Percentiles rank a stretch among this genome's conserved stretches.
These are phyloP conservation scores for Trichopoda pennipes DNA, from an alignment of 2,888 invertebrate species.

Conservation along the genomic window DNA sequence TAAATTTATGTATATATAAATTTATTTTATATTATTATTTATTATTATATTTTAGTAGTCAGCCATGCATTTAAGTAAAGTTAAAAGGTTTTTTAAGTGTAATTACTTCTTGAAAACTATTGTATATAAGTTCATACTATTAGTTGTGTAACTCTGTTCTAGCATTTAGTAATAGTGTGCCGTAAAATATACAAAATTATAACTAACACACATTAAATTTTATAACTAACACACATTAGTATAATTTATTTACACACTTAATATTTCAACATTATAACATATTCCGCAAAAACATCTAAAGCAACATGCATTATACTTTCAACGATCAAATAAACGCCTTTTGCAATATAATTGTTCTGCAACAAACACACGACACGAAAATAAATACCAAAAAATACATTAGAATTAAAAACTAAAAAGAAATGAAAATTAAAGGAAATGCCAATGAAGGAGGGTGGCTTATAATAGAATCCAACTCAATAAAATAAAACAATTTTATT, in stretches of 20 bases:
- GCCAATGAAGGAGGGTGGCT: slow-evolving; percentile 24
- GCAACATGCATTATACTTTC: slow-evolving; percentile 1
- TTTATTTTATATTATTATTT: too few species aligned
- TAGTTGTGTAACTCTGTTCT: background rate
- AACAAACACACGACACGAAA: slow-evolving; percentile 23
- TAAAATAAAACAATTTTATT: slow-evolving; percentile 23
- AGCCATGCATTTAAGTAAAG: too few species aligned
- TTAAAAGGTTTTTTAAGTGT: too few species aligned
- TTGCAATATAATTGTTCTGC: slow-evolving; percentile 43
- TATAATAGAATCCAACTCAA: slow-evolving; percentile 17
- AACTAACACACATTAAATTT: background rate
- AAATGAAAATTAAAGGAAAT: slow-evolving; percentile 43
- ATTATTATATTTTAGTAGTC: too few species aligned
- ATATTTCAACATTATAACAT: slow-evolving; percentile 15
- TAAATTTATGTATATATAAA: too few species aligned
- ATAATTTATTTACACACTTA: slow-evolving; percentile 2
- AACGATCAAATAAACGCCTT: slow-evolving; percentile 31
- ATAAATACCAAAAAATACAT: slow-evolving; percentile 7
- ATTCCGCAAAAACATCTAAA: slow-evolving; percentile 17
- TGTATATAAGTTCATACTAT: too few species aligned
- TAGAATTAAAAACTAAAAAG: slow-evolving; percentile 5
- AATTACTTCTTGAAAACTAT: too few species aligned
- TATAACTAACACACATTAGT: too few species aligned
- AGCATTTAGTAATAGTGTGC: slow-evolving; percentile 29
- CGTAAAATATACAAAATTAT: slow-evolving; percentile 9